Evolutionary conservation across 2,113 vertebrate genomes (phyloP), one percentile per base, ranked within the genome.

Genomic region (Rhinichthys klamathensis): DNA sequence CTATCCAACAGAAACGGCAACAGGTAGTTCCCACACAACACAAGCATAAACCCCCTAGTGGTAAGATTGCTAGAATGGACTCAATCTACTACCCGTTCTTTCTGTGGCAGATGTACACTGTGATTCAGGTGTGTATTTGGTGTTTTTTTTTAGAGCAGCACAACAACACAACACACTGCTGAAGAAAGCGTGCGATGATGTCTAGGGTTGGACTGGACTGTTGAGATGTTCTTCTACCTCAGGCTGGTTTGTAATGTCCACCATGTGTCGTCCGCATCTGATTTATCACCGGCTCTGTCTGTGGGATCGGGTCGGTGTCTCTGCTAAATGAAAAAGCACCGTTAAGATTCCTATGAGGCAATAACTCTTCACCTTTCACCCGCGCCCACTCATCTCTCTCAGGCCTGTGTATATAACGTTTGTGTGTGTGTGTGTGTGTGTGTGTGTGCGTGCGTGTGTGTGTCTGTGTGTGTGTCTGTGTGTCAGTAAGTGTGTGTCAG

Each of bases 271-370:
- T 76, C 25, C 49, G 10, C 27, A 2, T 46, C 61, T 84, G 69
- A 49, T 84, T 87, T 84, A 84, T 85, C 83, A 56, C 58, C 77
- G 15, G 72, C 77, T 81, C 82, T 80, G 56, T 67, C 41, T 65
- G 76, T 76, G 61, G 82, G 82, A 73, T 87, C 67, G 54, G 82
- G 30, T 72, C 46, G 23, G 76, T 80, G 77, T 87, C 82, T 81
- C 86, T 81, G 82, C 83, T 87, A 87, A 87, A 87, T 87, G 86
- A 87, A 87, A 81, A 87, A 84, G 83, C 78, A 69, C 69, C 15
- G 80, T 84, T 79, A 82, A 51, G 83, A 78, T 74, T 76, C 78
- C 86, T 80, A 38, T 72, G 44, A 82, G 65, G 77, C 77, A 30
- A 81, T 84, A 87, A 87, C 86, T 87, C 83, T 87, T 87, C 83